Evolutionary conservation across 2,888 invertebrate genomes (phyloP).

Genomic region (Noctua janthe): DNA sequence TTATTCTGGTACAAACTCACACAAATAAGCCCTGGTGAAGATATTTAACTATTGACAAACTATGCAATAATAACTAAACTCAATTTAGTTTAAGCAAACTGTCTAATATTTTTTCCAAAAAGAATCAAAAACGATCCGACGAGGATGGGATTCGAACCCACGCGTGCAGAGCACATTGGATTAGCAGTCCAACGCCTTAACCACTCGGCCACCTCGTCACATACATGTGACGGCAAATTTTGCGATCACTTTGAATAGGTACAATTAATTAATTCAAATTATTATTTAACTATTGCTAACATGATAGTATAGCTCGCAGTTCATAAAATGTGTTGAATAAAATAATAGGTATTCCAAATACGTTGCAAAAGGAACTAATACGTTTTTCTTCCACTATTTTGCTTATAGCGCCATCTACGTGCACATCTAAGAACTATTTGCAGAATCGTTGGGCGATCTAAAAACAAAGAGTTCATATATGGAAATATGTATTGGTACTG

Average conservation of each 20-base stretch:
- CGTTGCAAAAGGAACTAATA: not conserved
- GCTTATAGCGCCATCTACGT: slow-evolving; percentile 55
- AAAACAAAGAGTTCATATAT: not conserved
- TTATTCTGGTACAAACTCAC: slow-evolving; percentile 21
- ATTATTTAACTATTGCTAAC: not conserved
- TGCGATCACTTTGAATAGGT: slow-evolving; percentile 38
- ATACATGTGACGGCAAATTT: slow-evolving; percentile 71
- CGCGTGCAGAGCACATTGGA: slow-evolving; percentile 96
- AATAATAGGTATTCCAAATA: not conserved
- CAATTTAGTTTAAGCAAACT: not conserved
- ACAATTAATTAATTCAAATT: slow-evolving; percentile 1
- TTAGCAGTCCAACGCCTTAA: slow-evolving; percentile 96
- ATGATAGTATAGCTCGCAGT: not conserved
- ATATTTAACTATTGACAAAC: not conserved
- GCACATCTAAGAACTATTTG: not conserved
- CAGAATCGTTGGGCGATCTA: not conserved
- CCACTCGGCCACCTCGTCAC: slow-evolving; percentile 96
- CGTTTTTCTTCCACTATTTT: not conserved
- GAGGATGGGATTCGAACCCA: slow-evolving; percentile 96
- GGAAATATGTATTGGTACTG: not conserved
- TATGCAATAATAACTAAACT: not conserved
- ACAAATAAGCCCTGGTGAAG: not conserved
- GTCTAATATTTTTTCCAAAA: not conserved
- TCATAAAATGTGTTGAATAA: not conserved
- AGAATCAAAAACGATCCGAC: slow-evolving; percentile 87